Evolutionary conservation across 2,797 vertebrate genomes (phyloP), one percentile per base, ranked within the genome.

Genomic region (Xenopus petersii): DNA sequence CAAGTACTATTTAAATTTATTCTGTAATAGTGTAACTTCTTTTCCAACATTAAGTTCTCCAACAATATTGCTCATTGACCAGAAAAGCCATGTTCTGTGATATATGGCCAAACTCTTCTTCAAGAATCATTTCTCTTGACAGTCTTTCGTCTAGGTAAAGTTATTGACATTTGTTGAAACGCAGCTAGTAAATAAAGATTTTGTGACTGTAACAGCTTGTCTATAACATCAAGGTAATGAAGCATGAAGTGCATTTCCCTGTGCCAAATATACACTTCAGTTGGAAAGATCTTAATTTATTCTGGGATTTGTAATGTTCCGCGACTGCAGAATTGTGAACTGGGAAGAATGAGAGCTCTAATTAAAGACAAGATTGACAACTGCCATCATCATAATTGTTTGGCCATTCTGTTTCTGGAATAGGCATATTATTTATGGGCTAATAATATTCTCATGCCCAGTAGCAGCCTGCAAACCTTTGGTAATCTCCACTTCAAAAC

Each of bases 291-390:
- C 74, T 78, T 54, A 54, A n/a, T 78, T 64, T 83, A 75, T 75
- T 51, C 0, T 81, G 83, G 79, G 73, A 83, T 74, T 63, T 15
- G 47, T 81, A 69, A 67, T 81, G 56, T 1, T 13, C 80, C 76
- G 80, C n/a, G 36, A 67, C 58, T 80, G 55, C 61, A 80, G 58
- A 72, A 54, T 67, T 42, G 24, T 59, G 4, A 0, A 81, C 83
- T 81, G 0, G 54, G 64, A 78, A 77, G 66, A 73, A 77, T n/a
- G 51, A 81, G 82, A 79, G 83, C 82, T 80, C 81, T 84, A 83
- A 86, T 84, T 82, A 81, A 62, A 81, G 67, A 75, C 76, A 79
- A 79, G 13, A 12, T 70, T 81, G 71, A 67, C 66, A 62, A 42
- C 79, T 73, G 73, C 62, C 73, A 49, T 33, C 7, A 12, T 64